Evolutionary conservation across 2,888 invertebrate genomes (phyloP), one percentile per base, ranked within the genome.

Genomic region (Drosophila merina): DNA sequence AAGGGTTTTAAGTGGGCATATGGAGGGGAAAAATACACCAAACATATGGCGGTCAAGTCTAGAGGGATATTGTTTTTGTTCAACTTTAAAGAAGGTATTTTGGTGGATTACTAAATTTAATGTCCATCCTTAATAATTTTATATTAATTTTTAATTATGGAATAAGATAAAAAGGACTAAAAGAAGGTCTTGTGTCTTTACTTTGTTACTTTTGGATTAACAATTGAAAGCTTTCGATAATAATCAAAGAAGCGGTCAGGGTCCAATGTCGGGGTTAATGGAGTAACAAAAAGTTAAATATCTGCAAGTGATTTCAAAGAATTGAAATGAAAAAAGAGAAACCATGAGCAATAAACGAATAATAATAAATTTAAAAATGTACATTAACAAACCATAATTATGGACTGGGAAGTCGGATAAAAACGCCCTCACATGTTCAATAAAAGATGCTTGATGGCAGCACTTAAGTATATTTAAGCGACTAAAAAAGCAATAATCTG

Each of bases 401-500:
- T 36, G 5, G n/a, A n/a, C 36, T n/a, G n/a, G 20, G 14, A 42
- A 42, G 20, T 4, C 3, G 5, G 40, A 12, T 42, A 20, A 1
- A 20, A 42, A 20, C 40, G 7, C 9, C 36, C 5, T 42, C 20
- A 20, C 1, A 20, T 20, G 40, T 4, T 42, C 3, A 20, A 20
- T 31, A 49, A 31, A 36, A 31, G 31, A 14, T 49, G 12, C 31
- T 6, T 49, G 45, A 49, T 14, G 30, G 40, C 12, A 20, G 40
- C 40, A 42, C 9, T 42, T 42, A 20, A 42, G 40, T 42, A 9
- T 8, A 42, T 42, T 42, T 20, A 42, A 36, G 9, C 36, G 20
- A 2, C 20, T 20, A 20, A 67, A 67, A 44, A 30, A 30, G 10
- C 44, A 3, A 31, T 51, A 30, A 52, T 52, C 10, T 25, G 8